Conservation (phyloP, 2,888 invertebrate species). For the Baronia brevicornis region DNA sequence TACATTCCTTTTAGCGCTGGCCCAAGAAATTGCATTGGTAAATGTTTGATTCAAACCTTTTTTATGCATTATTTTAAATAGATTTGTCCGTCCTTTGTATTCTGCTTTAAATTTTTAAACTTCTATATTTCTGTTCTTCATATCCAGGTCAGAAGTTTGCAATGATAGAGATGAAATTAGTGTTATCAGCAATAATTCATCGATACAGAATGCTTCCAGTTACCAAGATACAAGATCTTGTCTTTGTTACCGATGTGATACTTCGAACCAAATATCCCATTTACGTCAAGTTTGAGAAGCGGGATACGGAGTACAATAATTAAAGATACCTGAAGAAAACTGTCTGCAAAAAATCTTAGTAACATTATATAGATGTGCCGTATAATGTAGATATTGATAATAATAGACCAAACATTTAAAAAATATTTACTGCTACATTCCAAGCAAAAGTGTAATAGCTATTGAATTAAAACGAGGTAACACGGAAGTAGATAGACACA, state of each 20-base stretch:
- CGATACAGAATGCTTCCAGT: constrained; percentile 55
- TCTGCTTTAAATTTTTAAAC: neutral
- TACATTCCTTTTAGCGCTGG: constrained; percentile 77
- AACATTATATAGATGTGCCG: too few species aligned
- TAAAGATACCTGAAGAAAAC: too few species aligned
- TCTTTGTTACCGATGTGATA: constrained; percentile 39
- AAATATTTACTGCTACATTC: too few species aligned
- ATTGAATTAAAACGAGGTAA: too few species aligned
- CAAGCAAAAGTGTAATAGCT: too few species aligned
- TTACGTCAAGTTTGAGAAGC: constrained; percentile 33
- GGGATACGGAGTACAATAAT: too few species aligned
- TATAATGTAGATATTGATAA: too few species aligned
- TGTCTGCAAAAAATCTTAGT: too few species aligned
- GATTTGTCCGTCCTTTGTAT: neutral
- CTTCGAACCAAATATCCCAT: constrained; percentile 40
- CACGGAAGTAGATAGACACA: too few species aligned
- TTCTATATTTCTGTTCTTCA: too few species aligned
- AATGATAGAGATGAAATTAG: constrained; percentile 70
- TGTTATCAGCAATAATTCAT: constrained; percentile 56
- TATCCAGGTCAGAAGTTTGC: constrained; percentile 73
- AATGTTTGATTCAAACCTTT: constrained; percentile 8
- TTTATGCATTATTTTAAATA: neutral
- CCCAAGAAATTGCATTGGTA: constrained; percentile 80
- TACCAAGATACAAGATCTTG: constrained; percentile 49
- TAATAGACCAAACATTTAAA: too few species aligned